Evolutionary conservation across 2,888 invertebrate genomes (phyloP), one percentile per base, ranked within the genome.

Genomic region (Amblyteles armatorius): DNA sequence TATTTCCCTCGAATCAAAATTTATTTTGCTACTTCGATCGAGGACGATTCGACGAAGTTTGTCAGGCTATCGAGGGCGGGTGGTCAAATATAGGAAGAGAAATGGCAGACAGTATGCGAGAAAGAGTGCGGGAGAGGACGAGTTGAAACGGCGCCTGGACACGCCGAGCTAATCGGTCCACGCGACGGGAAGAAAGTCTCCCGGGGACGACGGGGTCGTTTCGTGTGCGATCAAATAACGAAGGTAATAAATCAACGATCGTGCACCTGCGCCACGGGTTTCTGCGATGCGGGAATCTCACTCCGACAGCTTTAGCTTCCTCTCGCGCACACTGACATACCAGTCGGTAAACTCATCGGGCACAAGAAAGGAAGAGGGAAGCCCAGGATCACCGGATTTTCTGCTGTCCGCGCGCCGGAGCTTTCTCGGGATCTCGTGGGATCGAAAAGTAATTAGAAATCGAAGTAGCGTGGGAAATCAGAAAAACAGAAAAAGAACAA

Each of bases 161-260:
- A n/a, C 68, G 48, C 44, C 68, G 48, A 48, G 48, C 13, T 48
- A 68, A 68, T 68, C 48, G 68, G 19, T 68, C 68, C 44, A 68
- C 68, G 44, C 44, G 68, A 68, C 48, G 68, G 68, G 68, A 68
- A 68, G 68, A 68, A 68, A 68, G 68, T 68, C 68, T 68, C 68
- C 68, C 44, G 68, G 68, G 44, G 22, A 33, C 63, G 22, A 11
- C 44, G 16, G 22, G 68, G 48, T 26, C 68, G 68, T 68, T 63
- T n/a, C 33, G 33, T 36, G 68, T 68, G 68, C 68, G 44, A 68
- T 68, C 68, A 68, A 68, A 68, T 48, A 68, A 68, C 68, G 68
- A 44, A 68, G 68, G 44, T 48, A 16, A 68, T 68, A 68, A 44
- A 68, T 68, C 68, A 68, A 29, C 68, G 48, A 68, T 48, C 26